Evolutionary conservation across 1,140 invertebrate species (phyloP).

Genomic region (Campoletis sonorensis): DNA sequence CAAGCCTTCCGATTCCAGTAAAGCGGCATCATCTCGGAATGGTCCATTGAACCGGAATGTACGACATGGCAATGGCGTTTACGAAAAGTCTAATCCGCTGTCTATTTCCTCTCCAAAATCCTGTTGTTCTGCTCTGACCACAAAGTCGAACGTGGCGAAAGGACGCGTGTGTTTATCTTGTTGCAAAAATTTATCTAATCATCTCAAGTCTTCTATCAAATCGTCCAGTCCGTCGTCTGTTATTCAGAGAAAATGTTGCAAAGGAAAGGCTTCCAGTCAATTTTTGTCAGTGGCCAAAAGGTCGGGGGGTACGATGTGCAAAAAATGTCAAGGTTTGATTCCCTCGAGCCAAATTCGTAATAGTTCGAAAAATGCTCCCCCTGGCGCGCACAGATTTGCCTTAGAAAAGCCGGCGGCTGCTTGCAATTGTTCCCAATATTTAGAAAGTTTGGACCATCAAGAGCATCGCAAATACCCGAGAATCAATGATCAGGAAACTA

Average conservation of each 20-base stretch:
- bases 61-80: background rate
- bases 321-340: slow-evolving; percentile 8
- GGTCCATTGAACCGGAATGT: background rate
- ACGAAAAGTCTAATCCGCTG: background rate
- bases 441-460: slow-evolving; percentile 23
- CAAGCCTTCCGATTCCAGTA: background rate
- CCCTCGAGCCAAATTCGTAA: background rate
- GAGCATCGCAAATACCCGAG: slow-evolving; percentile 16
- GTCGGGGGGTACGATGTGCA: background rate
- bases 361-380: slow-evolving; percentile 42
- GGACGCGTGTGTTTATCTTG: background rate
- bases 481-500: slow-evolving; percentile 44
- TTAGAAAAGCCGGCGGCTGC: background rate
- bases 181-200: slow-evolving; percentile 20
- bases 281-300: background rate
- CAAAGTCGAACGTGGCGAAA: background rate
- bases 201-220: background rate
- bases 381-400: slow-evolving; percentile 50
- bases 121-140: background rate
- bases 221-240: background rate
- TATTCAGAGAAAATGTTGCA: background rate
- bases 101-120: background rate
- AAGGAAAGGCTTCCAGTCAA: background rate
- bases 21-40: background rate
- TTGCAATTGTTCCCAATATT: slow-evolving; percentile 44